phyloP scores from a whole-genome alignment of 2,888 invertebrate genomes.

The Gryllus longicercus region DNA sequence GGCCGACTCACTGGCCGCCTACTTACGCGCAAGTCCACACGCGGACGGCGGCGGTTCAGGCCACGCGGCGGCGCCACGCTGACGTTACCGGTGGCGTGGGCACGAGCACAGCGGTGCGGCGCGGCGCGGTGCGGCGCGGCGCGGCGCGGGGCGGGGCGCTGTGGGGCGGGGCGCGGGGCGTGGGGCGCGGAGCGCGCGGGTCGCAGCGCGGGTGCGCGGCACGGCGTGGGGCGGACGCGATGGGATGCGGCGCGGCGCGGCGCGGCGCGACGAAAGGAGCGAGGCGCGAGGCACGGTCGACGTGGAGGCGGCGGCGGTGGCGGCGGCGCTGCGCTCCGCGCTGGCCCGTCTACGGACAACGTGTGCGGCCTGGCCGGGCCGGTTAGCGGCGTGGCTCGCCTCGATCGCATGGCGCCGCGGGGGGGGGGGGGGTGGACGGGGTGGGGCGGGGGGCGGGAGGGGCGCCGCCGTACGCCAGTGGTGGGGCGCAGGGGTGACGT shows the following conservation, averaged over 20 bases:
- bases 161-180: not conserved
- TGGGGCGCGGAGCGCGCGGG: not conserved
- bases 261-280: not conserved
- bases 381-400: constrained; percentile 8
- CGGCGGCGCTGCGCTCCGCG: constrained; percentile 11
- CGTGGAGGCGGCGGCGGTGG: not conserved
- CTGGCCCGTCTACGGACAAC: not conserved
- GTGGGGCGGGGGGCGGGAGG: not conserved
- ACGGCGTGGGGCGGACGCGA: not conserved
- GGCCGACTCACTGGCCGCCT: too few species aligned
- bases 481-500: not conserved
- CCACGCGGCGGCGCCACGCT: too few species aligned
- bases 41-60: too few species aligned
- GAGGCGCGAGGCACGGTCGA: not conserved
- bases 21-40: too few species aligned
- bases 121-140: not conserved
- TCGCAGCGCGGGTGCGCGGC: not conserved
- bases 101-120: too few species aligned
- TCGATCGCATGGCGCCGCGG: not conserved
- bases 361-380: constrained; percentile 6
- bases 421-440: not conserved
- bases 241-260: not conserved
- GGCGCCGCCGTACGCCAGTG: not conserved
- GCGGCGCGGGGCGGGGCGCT: too few species aligned
- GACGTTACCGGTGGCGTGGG: too few species aligned